Base-by-base conservation (phyloP, 1,140 invertebrate species). In the Mya arenaria region DNA sequence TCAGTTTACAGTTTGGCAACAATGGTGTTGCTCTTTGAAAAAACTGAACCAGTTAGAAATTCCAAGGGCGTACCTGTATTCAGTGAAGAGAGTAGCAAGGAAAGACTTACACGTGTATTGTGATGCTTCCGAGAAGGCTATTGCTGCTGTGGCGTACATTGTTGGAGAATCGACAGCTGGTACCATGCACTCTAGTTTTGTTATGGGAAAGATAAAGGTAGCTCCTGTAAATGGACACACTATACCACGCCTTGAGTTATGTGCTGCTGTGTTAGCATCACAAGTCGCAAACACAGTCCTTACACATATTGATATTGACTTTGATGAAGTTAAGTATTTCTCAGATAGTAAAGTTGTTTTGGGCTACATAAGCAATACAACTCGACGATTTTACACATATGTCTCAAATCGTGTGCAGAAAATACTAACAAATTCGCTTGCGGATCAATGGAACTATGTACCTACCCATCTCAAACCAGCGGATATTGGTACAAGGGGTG, bases 101-200 rank as follows among this genome's bases (percentile, higher is more conserved):
- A 48, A 48, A 48, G 41, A 48, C 10, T 48, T 13, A 48, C 41
- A 48, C 19, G 41, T 48, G 19, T 48, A 48, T 19, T 84, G 73
- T 23, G 90, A 92, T 80, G 90, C 90, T 1, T 88, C 84, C 19
- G 82, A 89, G 37, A 23, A 68, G 23, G 90, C 89, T 0, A 89
- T 86, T 60, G 68, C 83, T 5, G 87, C 91, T 0, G 89, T 88
- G 37, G 55, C 66, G n/a, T 80, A 36, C 32, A 17, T 86, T 30
- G 78, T 19, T 32, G 58, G 72, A 39, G 4, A 15, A 28, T 36
- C 30, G n/a, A 60, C 28, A 19, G 8, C 34, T 48, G 36, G 30
- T 73, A 19, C 23, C 32, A 34, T 60, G 32, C 28, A 44, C 36
- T 36, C 56, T 25, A 48, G 52, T 69, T 69, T 66, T 66, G 58